Conservation (phyloP, 64 coral and sea anemone species). For the Porites lutea region DNA sequence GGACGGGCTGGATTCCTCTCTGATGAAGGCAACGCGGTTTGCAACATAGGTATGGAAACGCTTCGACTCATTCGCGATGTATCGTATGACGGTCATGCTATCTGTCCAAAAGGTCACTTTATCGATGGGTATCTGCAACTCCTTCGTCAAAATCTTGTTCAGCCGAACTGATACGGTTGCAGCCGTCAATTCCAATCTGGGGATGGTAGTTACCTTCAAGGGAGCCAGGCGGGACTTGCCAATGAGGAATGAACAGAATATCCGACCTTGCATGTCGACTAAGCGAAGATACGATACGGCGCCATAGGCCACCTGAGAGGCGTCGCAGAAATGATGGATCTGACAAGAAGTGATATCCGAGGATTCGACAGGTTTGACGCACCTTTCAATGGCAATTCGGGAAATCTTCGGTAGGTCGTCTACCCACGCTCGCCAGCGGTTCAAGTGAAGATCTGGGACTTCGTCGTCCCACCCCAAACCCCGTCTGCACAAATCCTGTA, state of each 20-base stretch:
- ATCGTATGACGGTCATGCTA: constrained; percentile 43
- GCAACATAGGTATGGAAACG: constrained; percentile 24
- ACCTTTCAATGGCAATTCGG: background rate
- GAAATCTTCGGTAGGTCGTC: no score
- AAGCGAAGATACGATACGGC: constrained; percentile 26
- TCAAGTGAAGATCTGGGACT: no score
- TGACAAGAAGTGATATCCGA: background rate
- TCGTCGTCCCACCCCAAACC: no score
- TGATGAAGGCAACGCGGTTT: constrained; percentile 39
- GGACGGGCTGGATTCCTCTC: background rate
- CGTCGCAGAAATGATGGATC: constrained; percentile 49
- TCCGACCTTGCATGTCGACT: no score
- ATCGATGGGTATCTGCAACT: background rate
- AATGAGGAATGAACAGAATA: background rate
- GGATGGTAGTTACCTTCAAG: constrained; percentile 17
- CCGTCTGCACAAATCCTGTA: background rate
- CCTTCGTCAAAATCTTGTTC: constrained; percentile 24
- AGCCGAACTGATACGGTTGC: constrained; percentile 17
- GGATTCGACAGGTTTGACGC: background rate
- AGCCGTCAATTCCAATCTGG: background rate
- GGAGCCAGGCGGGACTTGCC: constrained; percentile 40
- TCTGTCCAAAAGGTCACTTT: constrained; percentile 34
- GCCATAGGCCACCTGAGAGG: constrained; percentile 16
- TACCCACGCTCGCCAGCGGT: no score
- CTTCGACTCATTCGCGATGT: constrained; percentile 15